A percentile compares a stretch with the other conserved stretches of the same genome.
Conservation (phyloP, 2,113 vertebrate species). For the Tragelaphus buxtoni region DNA sequence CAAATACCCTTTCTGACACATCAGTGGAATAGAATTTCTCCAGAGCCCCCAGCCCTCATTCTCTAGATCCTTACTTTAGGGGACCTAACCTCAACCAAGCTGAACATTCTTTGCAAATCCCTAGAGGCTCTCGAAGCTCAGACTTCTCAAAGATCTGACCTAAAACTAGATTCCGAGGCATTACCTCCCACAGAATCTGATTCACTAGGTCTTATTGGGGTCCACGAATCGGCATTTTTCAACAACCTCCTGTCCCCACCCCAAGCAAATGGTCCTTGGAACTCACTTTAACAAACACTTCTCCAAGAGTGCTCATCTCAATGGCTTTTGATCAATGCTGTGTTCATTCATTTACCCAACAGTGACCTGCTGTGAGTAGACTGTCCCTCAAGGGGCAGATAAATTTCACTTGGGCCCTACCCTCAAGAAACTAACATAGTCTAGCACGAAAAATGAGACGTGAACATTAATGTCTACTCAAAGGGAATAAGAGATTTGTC, state of each 20-base stretch:
- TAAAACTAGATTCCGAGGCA: not conserved
- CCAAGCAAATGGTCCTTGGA: not conserved
- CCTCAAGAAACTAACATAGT: not conserved
- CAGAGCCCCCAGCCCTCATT: not conserved
- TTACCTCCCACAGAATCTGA: not conserved
- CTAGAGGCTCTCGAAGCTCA: not conserved
- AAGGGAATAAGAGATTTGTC: not conserved
- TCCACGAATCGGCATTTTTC: not conserved
- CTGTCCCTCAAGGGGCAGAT: not conserved
- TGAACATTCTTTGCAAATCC: not conserved
- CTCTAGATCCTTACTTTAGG: not conserved
- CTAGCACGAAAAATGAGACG: not conserved
- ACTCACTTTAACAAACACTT: not conserved
- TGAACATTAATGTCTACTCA: not conserved
- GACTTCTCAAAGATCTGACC: not conserved
- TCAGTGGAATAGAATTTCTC: not conserved
- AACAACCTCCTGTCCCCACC: not conserved
- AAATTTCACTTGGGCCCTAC: not conserved
- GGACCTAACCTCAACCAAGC: not conserved
- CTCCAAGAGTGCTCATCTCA: not conserved
- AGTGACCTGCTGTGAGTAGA: not conserved
- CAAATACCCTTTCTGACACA: not conserved
- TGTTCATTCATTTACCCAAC: not conserved
- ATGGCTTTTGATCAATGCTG: not conserved
- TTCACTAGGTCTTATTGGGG: not conserved